phyloP scores from a whole-genome alignment of 2,888 invertebrate species.

The Rapana venosa region DNA sequence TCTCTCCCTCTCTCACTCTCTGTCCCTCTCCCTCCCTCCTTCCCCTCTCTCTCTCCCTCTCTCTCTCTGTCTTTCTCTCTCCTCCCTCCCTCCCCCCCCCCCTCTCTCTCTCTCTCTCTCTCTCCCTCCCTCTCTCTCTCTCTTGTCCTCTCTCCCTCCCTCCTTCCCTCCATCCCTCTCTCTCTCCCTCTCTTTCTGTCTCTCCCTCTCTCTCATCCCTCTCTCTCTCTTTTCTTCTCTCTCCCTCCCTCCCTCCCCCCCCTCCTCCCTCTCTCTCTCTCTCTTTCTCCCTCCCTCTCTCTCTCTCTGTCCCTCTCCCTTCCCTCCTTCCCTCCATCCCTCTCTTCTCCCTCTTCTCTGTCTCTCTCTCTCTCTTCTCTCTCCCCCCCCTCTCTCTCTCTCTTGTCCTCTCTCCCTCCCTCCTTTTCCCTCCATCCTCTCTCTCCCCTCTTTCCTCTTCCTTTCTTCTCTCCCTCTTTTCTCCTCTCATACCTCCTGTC shows the following conservation, averaged over 20 bases:
- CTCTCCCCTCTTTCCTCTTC: not conserved
- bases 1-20: not conserved
- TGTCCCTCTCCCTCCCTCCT: not conserved
- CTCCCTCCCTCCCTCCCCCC: not conserved
- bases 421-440: not conserved
- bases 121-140: not conserved
- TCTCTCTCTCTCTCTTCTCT: not conserved
- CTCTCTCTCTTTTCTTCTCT: not conserved
- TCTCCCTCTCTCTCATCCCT: not conserved
- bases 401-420: not conserved
- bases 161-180: not conserved
- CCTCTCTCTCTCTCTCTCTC: not conserved
- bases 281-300: not conserved
- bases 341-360: not conserved
- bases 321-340: not conserved
- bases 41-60: not conserved
- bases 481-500: not conserved
- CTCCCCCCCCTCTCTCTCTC: not conserved
- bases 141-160: not conserved
- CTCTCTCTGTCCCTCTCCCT: not conserved
- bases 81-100: not conserved
- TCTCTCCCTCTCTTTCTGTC: not conserved
- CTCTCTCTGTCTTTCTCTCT: not conserved
- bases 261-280: not conserved
- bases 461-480: not conserved